Percentiles rank a stretch among this genome's conserved stretches.
phyloP scores from a whole-genome alignment of 2,888 invertebrate genomes.

The Agrotis clavis region DNA sequence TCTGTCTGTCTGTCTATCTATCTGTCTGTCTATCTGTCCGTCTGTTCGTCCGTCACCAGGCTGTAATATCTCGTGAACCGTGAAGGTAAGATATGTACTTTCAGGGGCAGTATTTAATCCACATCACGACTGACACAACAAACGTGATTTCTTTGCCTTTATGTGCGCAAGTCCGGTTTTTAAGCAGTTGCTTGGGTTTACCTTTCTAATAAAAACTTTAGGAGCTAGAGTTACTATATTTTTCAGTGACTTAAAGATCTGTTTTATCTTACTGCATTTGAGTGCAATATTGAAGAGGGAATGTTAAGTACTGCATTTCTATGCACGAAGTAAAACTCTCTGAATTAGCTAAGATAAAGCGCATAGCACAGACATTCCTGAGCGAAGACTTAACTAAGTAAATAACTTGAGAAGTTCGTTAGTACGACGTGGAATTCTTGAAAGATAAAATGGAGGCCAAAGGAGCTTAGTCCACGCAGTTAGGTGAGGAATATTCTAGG shows the following conservation, averaged over 20 bases:
- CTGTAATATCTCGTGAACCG: too few species aligned
- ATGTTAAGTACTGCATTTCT: constrained; percentile 17
- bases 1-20: too few species aligned
- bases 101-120: too few species aligned
- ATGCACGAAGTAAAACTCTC: constrained; percentile 10
- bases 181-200: too few species aligned
- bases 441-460: constrained; percentile 18
- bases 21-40: too few species aligned
- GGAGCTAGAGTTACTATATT: not conserved
- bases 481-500: not conserved
- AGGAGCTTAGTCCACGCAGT: not conserved
- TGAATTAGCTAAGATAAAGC: constrained; percentile 29
- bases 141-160: too few species aligned
- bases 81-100: too few species aligned
- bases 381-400: constrained; percentile 42
- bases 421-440: constrained; percentile 3
- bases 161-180: too few species aligned
- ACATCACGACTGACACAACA: too few species aligned
- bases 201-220: not conserved
- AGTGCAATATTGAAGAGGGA: constrained; percentile 4
- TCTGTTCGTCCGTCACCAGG: too few species aligned
- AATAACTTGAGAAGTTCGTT: constrained; percentile 28
- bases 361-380: constrained; percentile 12
- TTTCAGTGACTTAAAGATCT: not conserved
- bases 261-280: constrained; percentile 6